Evolutionary conservation across 23 tunicate genomes (phyloP), one percentile per base, ranked within the genome.

Genomic region (Diplosoma virens): DNA sequence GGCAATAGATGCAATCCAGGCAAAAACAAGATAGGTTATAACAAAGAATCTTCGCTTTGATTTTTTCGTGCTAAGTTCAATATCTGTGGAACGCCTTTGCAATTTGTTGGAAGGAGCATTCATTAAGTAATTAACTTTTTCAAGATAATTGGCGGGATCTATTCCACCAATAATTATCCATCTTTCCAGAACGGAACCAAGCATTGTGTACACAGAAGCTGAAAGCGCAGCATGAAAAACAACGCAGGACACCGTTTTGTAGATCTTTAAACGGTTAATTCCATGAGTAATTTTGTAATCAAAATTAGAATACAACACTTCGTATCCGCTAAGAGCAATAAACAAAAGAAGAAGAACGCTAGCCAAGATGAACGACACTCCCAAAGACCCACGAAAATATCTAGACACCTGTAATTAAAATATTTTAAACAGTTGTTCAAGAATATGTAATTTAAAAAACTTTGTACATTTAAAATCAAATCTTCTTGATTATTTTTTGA

Each of bases 121-220:
- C 22, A 35, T 45, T 58, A 71, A 21, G 0, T 37, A 25, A 32
- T 21, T 69, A 3, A 24, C 3, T 18, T 47, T 48, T 47, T 76
- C 68, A 47, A 76, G 25, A 23, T 76, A 56, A 58, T 58, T 34
- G 0, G 29, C 26, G 0, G 86, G 86, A 55, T 81, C 41, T 17
- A 81, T 31, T n/a, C 72, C 41, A 20, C 23, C 20, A 31, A 81
- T 32, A 3, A 72, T 72, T 0, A 71, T 33, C 79, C 79, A 81
- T 41, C 86, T 35, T 30, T 81, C 86, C 35, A 58, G 9, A 20
- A 81, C 79, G 22, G 86, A 60, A 1, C 86, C 86, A 9, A 81
- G 72, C 71, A 71, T 71, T 1, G 86, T 56, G 70, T 32, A 81
- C 26, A 81, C 14, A 26, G 61, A 17, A 16, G 74, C 35, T 1